Evolutionary conservation across 1,140 invertebrate species (phyloP).

Genomic region (Drosophila ficusphila): DNA sequence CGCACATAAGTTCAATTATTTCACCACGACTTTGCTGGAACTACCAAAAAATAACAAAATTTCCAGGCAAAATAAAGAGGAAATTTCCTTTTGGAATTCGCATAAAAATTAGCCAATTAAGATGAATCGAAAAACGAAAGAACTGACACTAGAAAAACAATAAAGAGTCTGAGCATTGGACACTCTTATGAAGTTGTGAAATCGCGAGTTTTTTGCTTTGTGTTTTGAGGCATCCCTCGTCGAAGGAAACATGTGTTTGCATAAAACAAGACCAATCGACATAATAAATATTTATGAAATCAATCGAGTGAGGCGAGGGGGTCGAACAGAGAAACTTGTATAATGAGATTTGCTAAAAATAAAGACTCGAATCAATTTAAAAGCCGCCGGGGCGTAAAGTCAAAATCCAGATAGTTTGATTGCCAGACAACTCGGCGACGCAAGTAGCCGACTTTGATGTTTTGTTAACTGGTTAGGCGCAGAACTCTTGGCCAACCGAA

Average conservation of each 20-base stretch:
- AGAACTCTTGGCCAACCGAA: slow-evolving; percentile 21
- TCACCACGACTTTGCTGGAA: slow-evolving; percentile 12
- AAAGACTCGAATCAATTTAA: slow-evolving; percentile 41
- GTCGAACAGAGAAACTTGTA: slow-evolving; percentile 19
- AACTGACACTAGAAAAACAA: neutral
- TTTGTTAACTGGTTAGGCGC: slow-evolving; percentile 21
- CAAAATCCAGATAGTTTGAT: slow-evolving; percentile 34
- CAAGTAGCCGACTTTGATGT: slow-evolving; percentile 33
- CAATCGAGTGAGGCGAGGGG: slow-evolving; percentile 4
- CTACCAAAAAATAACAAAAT: neutral
- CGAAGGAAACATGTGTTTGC: slow-evolving; percentile 51
- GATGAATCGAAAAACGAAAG: neutral
- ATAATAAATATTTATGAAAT: slow-evolving; percentile 69
- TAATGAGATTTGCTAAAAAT: slow-evolving; percentile 46
- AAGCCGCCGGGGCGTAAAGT: slow-evolving; percentile 9
- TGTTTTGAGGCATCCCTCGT: slow-evolving; percentile 29
- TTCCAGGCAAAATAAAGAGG: neutral
- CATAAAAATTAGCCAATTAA: slow-evolving; percentile 6
- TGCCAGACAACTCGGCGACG: slow-evolving; percentile 38
- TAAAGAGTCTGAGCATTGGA: slow-evolving; percentile 2
- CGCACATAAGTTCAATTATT: slow-evolving; percentile 15
- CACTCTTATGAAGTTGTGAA: slow-evolving; percentile 14
- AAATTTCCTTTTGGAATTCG: neutral
- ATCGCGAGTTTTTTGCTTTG: slow-evolving; percentile 2
- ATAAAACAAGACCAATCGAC: slow-evolving; percentile 55